Evolutionary conservation across 2,888 invertebrate genomes (phyloP), one percentile per base, ranked within the genome.

Genomic region (Lottia scabra): DNA sequence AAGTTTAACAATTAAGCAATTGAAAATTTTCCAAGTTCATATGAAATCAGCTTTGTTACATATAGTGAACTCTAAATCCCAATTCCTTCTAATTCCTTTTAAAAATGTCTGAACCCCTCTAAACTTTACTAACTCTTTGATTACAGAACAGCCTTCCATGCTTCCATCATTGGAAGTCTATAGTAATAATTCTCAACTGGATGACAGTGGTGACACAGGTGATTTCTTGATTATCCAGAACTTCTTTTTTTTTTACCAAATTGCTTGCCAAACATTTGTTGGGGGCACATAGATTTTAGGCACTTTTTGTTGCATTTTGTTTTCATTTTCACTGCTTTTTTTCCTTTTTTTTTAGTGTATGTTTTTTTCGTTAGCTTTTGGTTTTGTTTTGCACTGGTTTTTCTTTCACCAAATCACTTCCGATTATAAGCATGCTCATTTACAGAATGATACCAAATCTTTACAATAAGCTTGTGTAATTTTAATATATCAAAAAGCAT

Each of bases 71-170:
- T 38, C 38, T 38, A 38, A 38, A 38, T 38, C 43, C 64, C 62
- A 38, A 38, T 38, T 26, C 64, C 62, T 72, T 65, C 46, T 69
- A n/a, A n/a, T n/a, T 30, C 69, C 45, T 68, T 70, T 73, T 65
- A 56, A 64, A 23, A 38, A 19, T 70, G 44, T 45, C 16, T 62
- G 69, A 44, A 66, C n/a, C 30, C 23, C 44, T 71, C 67, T 63
- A 63, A 64, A 27, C 48, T 67, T 71, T 62, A 27, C 63, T 63
- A 70, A 73, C 75, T 74, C 77, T 76, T 76, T 75, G 75, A 78
- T 75, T 84, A 64, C 83, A 84, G 84, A 78, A 48, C 78, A 84
- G 75, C 75, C 79, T 15, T 74, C 79, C 65, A 78, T 81, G 78
- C 77, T 79, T 76, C 73, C 78, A 68, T 78, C 80, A 74, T 75